A percentile compares a stretch with the other conserved stretches of the same genome.
These are phyloP conservation scores for Heliconius aoede DNA, from an alignment of 2,888 invertebrate genomes.

Conservation along the genomic window DNA sequence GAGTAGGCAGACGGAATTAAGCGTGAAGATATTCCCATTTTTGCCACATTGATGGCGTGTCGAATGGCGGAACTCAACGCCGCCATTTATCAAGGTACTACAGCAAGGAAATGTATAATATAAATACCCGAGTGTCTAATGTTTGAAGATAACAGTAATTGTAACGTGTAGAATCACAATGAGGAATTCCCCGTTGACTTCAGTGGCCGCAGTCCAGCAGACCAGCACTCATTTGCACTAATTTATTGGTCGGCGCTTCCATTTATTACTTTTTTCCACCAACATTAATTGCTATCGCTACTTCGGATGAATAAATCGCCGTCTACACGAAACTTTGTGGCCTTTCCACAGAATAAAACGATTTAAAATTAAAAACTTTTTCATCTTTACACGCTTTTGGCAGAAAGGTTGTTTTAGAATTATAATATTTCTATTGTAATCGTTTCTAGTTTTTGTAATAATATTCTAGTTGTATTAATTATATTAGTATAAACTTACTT, in stretches of 20 bases:
- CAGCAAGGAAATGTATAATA: background rate
- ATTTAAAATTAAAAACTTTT: constrained; percentile 13
- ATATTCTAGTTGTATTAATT: no score
- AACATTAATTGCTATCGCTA: constrained; percentile 34
- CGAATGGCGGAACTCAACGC: no score
- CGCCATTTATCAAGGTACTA: no score
- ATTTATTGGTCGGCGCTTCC: constrained; percentile 29
- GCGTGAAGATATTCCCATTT: no score
- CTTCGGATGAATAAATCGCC: constrained; percentile 35
- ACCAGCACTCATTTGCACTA: constrained; percentile 28
- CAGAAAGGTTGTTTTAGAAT: background rate
- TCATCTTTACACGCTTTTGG: constrained; percentile 19
- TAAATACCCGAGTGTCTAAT: background rate
- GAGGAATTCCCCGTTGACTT: constrained; percentile 10
- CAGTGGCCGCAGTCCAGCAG: background rate
- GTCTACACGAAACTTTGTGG: constrained; percentile 6
- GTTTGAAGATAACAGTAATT: background rate
- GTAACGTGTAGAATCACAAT: constrained; percentile 3
- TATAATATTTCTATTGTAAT: background rate
- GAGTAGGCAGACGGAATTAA: no score
- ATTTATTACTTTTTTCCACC: constrained; percentile 33
- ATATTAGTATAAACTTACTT: no score
- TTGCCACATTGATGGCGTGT: no score
- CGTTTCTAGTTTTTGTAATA: background rate
- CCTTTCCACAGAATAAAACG: constrained; percentile 9